Evolutionary conservation across 2,888 invertebrate species (phyloP).

Genomic region (Callinectes sapidus): DNA sequence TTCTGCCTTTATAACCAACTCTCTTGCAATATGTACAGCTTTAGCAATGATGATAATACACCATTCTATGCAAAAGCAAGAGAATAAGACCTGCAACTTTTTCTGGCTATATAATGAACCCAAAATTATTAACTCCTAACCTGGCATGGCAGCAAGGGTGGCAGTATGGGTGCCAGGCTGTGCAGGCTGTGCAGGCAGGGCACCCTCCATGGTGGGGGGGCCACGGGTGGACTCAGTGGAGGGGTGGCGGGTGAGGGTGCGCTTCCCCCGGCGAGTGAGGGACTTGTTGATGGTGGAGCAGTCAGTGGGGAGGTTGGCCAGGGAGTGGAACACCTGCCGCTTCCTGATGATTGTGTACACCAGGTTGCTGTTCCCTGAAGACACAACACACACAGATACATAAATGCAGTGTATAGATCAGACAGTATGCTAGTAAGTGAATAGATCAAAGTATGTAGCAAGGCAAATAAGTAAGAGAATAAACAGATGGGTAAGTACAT

Average conservation of each 20-base stretch:
- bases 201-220: conserved; percentile 83
- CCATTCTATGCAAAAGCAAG: not conserved
- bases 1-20: too few species aligned
- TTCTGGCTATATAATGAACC: not conserved
- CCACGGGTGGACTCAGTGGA: conserved; percentile 78
- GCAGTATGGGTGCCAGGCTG: conserved; percentile 86
- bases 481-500: not conserved
- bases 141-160: conserved; percentile 69
- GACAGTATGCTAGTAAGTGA: too few species aligned
- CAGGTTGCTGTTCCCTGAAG: conserved; percentile 73
- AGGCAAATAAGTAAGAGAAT: not conserved
- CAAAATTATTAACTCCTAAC: not conserved
- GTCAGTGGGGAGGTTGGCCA: conserved; percentile 98
- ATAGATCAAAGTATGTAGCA: too few species aligned
- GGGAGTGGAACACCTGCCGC: conserved; percentile 96
- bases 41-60: too few species aligned
- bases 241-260: conserved; percentile 76
- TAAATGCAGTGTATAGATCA: not conserved
- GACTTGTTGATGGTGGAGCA: conserved; percentile 91
- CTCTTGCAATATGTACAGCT: too few species aligned
- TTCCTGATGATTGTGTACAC: conserved; percentile 97
- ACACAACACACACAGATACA: conserved; percentile 26
- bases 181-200: conserved; percentile 88
- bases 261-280: conserved; percentile 74
- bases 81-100: not conserved